These are phyloP conservation scores for Siniperca obscura DNA, from an alignment of 2,797 vertebrate species.

Conservation along the genomic window DNA sequence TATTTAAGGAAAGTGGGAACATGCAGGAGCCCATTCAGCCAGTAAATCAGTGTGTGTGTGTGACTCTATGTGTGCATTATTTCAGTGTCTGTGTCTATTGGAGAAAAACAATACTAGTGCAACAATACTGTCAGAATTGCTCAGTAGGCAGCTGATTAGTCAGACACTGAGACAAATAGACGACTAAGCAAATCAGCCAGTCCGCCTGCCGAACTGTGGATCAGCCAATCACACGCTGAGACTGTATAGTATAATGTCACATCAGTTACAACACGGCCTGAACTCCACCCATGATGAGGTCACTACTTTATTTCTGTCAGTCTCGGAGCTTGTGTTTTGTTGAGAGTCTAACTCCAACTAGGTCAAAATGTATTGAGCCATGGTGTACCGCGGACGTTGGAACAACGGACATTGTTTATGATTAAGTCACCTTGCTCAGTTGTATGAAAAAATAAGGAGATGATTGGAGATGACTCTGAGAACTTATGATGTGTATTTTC, in stretches of 20 bases:
- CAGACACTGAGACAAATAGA: background rate
- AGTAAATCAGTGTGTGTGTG: conserved; percentile 2
- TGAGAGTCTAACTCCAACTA: background rate
- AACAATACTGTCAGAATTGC: conserved; percentile 31
- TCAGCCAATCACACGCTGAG: conserved; percentile 12
- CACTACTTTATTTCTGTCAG: conserved; percentile 11
- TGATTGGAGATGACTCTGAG: background rate
- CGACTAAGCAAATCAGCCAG: conserved; percentile 4
- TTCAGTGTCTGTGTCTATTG: background rate
- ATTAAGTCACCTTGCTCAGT: background rate
- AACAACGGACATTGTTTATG: background rate
- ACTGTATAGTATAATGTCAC: background rate
- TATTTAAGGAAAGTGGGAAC: conserved; percentile 70
- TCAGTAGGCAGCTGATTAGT: conserved; percentile 5
- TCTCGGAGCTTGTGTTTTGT: conserved; percentile 1
- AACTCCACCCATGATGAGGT: conserved; percentile 21
- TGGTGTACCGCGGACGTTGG: background rate
- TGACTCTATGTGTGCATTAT: conserved; percentile 6
- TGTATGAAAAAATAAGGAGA: background rate
- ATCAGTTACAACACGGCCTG: background rate
- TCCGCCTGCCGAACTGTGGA: background rate
- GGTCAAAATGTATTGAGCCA: background rate
- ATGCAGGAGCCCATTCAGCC: conserved; percentile 59
- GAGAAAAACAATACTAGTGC: conserved; percentile 8
- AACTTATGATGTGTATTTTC: background rate